Conservation (phyloP, 1,140 invertebrate genomes). For the Halyomorpha halys region DNA sequence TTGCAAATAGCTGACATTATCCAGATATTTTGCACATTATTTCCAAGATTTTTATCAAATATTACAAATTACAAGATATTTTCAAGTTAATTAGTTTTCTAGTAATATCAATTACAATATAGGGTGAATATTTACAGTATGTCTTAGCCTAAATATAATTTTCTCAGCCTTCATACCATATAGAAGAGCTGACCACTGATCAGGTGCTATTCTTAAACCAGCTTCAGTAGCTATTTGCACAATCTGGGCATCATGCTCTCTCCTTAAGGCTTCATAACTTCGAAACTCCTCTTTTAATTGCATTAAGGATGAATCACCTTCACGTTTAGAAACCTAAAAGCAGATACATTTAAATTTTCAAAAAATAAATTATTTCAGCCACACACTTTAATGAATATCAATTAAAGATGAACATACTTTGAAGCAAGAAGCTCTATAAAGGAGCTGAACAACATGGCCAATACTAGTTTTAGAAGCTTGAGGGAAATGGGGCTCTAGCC, state of each 20-base stretch:
- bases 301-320: slow-evolving; percentile 96
- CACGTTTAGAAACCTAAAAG: slow-evolving; percentile 82
- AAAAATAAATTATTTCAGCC: neutral
- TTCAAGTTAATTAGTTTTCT: no score
- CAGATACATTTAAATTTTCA: neutral
- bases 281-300: slow-evolving; percentile 96
- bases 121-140: no score
- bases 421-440: slow-evolving; percentile 96
- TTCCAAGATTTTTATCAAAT: no score
- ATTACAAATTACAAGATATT: no score
- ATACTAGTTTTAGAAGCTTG: slow-evolving; percentile 98
- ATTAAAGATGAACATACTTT: slow-evolving; percentile 53
- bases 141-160: no score
- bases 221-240: slow-evolving; percentile 96
- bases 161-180: slow-evolving; percentile 72
- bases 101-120: no score
- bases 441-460: slow-evolving; percentile 94
- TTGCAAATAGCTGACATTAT: no score
- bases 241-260: slow-evolving; percentile 97
- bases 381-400: no score
- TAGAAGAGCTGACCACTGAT: slow-evolving; percentile 93
- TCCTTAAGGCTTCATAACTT: slow-evolving; percentile 80
- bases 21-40: no score
- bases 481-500: slow-evolving; percentile 87
- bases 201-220: slow-evolving; percentile 89